Evolutionary conservation across 2,113 vertebrate species (phyloP).

Genomic region (Epinephelus moara): DNA sequence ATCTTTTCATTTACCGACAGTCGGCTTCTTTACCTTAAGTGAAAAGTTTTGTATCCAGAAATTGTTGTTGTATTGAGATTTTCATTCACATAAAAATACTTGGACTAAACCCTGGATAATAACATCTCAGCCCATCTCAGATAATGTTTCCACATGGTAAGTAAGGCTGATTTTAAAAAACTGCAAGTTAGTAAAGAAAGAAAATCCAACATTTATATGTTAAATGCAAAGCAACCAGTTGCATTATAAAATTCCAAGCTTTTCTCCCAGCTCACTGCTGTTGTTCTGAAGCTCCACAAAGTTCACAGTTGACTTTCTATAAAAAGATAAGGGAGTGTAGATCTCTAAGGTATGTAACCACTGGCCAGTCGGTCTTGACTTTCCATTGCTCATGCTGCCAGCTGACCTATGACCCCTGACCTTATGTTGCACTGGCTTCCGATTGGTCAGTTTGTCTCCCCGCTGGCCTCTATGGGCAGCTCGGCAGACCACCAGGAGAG

Average conservation of each 20-base stretch:
- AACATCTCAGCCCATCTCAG: background rate
- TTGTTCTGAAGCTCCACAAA: background rate
- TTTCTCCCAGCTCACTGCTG: background rate
- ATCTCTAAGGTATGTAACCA: slow-evolving; percentile 38
- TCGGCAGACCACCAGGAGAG: slow-evolving; percentile 69
- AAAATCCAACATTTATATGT: background rate
- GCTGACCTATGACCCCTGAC: slow-evolving; percentile 72
- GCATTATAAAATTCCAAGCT: background rate
- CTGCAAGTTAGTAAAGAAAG: background rate
- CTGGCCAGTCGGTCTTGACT: slow-evolving; percentile 48
- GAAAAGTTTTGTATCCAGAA: background rate
- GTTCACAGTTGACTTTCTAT: slow-evolving; percentile 24
- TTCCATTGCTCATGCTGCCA: slow-evolving; percentile 64
- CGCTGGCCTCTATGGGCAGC: slow-evolving; percentile 53
- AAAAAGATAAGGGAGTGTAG: slow-evolving; percentile 40
- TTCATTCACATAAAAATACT: background rate
- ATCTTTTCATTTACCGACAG: background rate
- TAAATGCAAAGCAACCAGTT: background rate
- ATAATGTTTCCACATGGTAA: background rate
- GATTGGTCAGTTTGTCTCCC: slow-evolving; percentile 66
- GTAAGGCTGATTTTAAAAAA: too few relatives aligned
- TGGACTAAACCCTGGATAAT: background rate
- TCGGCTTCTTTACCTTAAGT: background rate
- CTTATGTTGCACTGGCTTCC: slow-evolving; percentile 66
- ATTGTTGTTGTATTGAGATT: background rate